These are phyloP conservation scores for Drosophila meridiana DNA, from an alignment of 2,888 invertebrate species.

Conservation along the genomic window DNA sequence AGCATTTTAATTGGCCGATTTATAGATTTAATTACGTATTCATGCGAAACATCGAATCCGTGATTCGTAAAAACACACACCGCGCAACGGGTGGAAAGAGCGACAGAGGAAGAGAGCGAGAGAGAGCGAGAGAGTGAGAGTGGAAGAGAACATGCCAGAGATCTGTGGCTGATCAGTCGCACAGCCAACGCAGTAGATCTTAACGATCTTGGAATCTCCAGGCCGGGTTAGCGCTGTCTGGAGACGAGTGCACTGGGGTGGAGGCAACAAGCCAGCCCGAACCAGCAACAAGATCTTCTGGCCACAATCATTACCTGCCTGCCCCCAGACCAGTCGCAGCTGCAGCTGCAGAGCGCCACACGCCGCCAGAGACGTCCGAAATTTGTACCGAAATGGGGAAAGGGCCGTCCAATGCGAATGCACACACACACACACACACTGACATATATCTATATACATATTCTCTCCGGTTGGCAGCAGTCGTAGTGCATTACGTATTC, in stretches of 20 bases:
- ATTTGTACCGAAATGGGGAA: constrained; percentile 48
- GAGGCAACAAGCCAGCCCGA: constrained; percentile 23
- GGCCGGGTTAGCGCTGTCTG: constrained; percentile 21
- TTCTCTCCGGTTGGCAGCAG: constrained; percentile 55
- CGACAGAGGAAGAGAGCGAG: background rate
- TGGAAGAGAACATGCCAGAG: constrained; percentile 36
- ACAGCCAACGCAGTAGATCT: constrained; percentile 77
- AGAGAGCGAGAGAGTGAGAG: constrained; percentile 28
- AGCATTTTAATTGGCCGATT: constrained; percentile 86
- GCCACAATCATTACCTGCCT: constrained; percentile 44
- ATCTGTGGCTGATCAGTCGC: constrained; percentile 63
- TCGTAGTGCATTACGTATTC: constrained; percentile 58
- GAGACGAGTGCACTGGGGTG: constrained; percentile 22
- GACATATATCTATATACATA: constrained; percentile 46
- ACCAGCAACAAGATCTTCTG: constrained; percentile 53
- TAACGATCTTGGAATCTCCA: constrained; percentile 71
- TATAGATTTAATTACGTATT: constrained; percentile 86
- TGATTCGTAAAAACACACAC: constrained; percentile 86
- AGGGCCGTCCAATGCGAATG: constrained; percentile 43
- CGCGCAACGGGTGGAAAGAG: constrained; percentile 61
- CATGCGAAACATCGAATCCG: constrained; percentile 86
- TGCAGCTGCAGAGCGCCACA: constrained; percentile 61
- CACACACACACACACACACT: constrained; percentile 9
- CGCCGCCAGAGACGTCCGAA: constrained; percentile 51
- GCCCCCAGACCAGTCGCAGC: constrained; percentile 17